phyloP scores from a whole-genome alignment of 2,113 vertebrate genomes.

The Struthidea cinerea region DNA sequence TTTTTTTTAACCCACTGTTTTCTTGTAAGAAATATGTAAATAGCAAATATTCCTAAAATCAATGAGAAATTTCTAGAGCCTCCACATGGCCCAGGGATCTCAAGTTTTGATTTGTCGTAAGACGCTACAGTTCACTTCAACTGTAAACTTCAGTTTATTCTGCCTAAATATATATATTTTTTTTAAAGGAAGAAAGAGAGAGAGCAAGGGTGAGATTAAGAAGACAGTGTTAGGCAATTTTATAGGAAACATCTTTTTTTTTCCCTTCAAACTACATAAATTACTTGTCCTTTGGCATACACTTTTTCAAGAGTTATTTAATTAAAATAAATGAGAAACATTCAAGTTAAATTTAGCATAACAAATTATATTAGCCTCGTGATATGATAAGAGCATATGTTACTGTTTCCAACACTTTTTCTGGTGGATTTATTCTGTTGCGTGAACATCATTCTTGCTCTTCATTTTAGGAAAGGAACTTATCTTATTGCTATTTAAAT shows the following conservation, averaged over 20 bases:
- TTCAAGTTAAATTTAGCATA: constrained; percentile 55
- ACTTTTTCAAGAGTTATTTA: constrained; percentile 24
- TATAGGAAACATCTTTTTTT: background rate
- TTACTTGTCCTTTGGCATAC: background rate
- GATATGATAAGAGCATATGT: background rate
- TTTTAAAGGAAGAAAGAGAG: background rate
- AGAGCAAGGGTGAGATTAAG: background rate
- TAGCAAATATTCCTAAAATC: background rate
- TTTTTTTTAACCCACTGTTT: background rate
- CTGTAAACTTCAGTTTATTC: background rate
- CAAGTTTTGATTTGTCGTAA: background rate
- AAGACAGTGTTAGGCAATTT: background rate
- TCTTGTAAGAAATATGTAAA: background rate
- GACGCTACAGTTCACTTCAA: background rate
- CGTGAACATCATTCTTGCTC: background rate
- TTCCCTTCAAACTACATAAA: background rate
- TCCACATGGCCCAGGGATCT: background rate
- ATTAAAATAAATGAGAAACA: constrained; percentile 57
- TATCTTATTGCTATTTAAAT: background rate
- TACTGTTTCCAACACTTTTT: constrained; percentile 25
- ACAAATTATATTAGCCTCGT: constrained; percentile 28
- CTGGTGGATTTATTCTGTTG: background rate
- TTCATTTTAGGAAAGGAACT: constrained; percentile 1
- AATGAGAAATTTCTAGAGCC: background rate
- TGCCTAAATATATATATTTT: background rate